Percentiles rank a stretch among this genome's conserved stretches.
phyloP scores from a whole-genome alignment of 2,113 vertebrate genomes.

The human region DNA sequence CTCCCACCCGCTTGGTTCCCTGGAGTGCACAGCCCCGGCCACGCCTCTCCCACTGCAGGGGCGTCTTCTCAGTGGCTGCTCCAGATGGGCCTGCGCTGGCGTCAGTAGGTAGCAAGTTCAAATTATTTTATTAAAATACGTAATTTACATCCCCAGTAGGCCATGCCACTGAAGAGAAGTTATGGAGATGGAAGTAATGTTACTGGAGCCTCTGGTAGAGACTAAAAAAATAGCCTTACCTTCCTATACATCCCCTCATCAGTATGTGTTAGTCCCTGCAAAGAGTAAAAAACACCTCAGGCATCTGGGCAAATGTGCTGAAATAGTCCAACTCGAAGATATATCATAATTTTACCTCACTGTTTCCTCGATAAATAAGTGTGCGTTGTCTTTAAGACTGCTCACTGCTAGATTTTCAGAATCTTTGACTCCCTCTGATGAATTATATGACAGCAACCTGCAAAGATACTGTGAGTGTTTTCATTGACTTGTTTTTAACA shows the following conservation, averaged over 20 bases:
- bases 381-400: not conserved
- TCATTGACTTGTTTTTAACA: not conserved
- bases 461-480: not conserved
- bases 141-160: not conserved
- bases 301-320: not conserved
- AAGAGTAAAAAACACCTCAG: not conserved
- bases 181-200: not conserved
- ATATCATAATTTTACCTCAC: not conserved
- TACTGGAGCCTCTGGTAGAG: fast-evolving
- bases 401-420: not conserved
- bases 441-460: not conserved
- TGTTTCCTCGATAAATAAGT: not conserved
- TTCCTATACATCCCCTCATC: not conserved
- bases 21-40: too few species aligned
- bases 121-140: not conserved
- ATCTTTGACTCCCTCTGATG: not conserved
- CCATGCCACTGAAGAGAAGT: not conserved
- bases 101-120: not conserved
- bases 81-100: too few species aligned
- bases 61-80: too few species aligned
- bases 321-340: not conserved
- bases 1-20: too few species aligned
- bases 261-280: not conserved
- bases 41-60: too few species aligned
- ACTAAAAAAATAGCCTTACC: not conserved